Evolutionary conservation across 2,113 vertebrate genomes (phyloP).

Genomic region (Lampris incognitus): DNA sequence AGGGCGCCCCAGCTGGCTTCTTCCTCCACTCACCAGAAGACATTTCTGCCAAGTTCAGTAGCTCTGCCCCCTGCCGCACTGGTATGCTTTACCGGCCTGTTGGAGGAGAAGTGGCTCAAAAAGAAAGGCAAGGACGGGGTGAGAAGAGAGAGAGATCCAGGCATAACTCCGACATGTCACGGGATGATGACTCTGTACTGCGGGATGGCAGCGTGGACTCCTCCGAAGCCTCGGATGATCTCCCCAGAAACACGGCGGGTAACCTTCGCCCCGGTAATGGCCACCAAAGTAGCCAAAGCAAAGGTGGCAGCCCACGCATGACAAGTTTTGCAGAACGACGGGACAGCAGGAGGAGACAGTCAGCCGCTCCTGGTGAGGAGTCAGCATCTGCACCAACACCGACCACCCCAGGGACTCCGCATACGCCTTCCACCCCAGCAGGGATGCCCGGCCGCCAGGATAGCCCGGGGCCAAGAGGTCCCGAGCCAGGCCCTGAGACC

Average conservation of each 20-base stretch:
- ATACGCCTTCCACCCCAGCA: conserved; percentile 63
- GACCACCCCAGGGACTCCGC: conserved; percentile 65
- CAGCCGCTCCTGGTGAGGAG: conserved; percentile 71
- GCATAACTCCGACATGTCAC: conserved; percentile 56
- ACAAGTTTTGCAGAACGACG: conserved; percentile 88
- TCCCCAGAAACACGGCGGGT: conserved; percentile 63
- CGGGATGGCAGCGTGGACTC: conserved; percentile 83
- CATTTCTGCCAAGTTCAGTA: conserved; percentile 71
- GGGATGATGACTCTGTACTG: conserved; percentile 81
- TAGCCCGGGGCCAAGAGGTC: conserved; percentile 77
- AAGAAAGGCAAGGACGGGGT: conserved; percentile 38
- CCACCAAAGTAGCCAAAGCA: conserved; percentile 43
- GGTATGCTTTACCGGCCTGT: conserved; percentile 71
- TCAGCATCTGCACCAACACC: conserved; percentile 50
- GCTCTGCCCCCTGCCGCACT: conserved; percentile 79
- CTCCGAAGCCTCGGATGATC: conserved; percentile 80
- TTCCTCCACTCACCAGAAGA: conserved; percentile 87
- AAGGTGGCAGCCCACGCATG: conserved; percentile 82
- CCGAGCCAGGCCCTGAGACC: conserved; percentile 85
- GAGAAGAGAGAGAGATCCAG: conserved; percentile 49
- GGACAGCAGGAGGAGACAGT: conserved; percentile 67
- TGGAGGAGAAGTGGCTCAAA: conserved; percentile 44
- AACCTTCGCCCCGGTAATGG: conserved; percentile 69
- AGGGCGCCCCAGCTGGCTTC: conserved; percentile 90
- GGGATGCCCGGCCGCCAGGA: conserved; percentile 47